Evolutionary conservation across 2,113 vertebrate species (phyloP).

Genomic region (Brevimyrus niger): DNA sequence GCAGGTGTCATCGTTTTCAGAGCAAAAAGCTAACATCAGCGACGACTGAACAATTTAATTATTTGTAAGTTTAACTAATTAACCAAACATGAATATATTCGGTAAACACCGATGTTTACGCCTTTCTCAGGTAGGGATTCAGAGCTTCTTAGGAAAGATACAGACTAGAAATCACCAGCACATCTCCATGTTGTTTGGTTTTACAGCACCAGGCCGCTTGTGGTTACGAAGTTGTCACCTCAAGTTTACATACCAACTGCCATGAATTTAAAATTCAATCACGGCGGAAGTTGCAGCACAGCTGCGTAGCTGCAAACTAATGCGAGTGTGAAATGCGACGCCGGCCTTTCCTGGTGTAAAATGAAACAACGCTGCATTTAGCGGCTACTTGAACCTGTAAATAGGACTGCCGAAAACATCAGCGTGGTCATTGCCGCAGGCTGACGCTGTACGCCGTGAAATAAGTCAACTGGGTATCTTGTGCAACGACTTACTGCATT

Average conservation of each 20-base stretch:
- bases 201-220: background rate
- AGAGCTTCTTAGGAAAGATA: background rate
- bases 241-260: background rate
- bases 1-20: background rate
- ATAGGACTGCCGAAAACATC: background rate
- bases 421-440: background rate
- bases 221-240: background rate
- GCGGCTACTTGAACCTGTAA: background rate
- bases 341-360: background rate
- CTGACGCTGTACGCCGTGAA: background rate
- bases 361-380: background rate
- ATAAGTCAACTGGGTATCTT: background rate
- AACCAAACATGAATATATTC: too few species aligned
- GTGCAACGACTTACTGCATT: background rate
- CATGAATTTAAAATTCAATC: background rate
- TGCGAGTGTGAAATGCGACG: background rate
- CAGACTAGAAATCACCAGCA: background rate
- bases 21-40: background rate
- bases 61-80: background rate
- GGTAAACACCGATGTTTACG: background rate
- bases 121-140: background rate
- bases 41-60: background rate
- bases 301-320: background rate
- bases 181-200: background rate
- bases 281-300: background rate